phyloP scores from a whole-genome alignment of 2,797 vertebrate genomes.

The Amblyopsis hoosieri region DNA sequence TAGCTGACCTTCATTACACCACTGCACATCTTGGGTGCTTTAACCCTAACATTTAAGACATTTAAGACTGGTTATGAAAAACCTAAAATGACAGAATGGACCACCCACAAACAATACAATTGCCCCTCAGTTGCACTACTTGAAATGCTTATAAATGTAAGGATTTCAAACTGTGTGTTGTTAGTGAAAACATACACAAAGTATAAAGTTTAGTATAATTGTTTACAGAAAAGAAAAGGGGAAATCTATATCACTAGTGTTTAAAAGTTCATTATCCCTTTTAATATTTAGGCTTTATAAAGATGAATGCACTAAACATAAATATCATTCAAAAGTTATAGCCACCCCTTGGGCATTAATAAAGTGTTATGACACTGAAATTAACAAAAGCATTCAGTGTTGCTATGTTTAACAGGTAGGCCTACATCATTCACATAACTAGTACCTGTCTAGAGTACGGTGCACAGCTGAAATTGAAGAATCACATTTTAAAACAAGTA shows the following conservation, averaged over 20 bases:
- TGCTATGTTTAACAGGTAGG: too few species aligned
- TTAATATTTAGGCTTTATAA: neutral
- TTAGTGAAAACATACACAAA: neutral
- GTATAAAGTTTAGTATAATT: slow-evolving; percentile 1
- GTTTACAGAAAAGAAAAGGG: neutral
- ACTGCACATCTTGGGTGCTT: slow-evolving; percentile 48
- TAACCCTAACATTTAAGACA: slow-evolving; percentile 40
- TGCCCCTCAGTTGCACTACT: neutral
- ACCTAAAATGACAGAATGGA: slow-evolving; percentile 4
- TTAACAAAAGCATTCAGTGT: too few species aligned
- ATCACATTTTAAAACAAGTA: slow-evolving; percentile 8
- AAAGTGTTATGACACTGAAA: too few species aligned
- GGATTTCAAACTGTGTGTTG: neutral
- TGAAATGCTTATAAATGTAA: neutral
- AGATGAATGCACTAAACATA: too few species aligned
- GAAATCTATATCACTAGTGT: slow-evolving; percentile 11
- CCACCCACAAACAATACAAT: slow-evolving; percentile 24
- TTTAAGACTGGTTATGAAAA: slow-evolving; percentile 30
- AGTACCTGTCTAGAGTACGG: neutral
- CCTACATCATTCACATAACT: too few species aligned
- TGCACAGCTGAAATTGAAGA: neutral
- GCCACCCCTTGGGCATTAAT: too few species aligned
- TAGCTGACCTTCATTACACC: slow-evolving; percentile 66
- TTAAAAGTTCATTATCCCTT: slow-evolving; percentile 16
- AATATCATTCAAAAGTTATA: too few species aligned